Evolutionary conservation across 2,797 vertebrate genomes (phyloP).

Genomic region (Halcyon leucocephala): DNA sequence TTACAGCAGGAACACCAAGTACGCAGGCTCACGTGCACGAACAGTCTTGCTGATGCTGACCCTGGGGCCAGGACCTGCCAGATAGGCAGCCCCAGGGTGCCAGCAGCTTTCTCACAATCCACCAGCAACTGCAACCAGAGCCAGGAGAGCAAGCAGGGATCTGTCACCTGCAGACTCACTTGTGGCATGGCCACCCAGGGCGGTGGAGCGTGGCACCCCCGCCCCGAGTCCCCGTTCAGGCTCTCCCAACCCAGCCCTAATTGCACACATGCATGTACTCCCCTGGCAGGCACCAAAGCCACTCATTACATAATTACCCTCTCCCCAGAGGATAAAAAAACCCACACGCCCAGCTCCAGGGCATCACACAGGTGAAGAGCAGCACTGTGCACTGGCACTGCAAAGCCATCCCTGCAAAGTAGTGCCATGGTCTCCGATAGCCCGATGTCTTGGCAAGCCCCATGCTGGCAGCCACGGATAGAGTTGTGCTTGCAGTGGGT

Average conservation of each 20-base stretch:
- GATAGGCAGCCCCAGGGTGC: background rate
- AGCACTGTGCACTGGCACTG: accelerated
- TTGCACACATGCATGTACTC: background rate
- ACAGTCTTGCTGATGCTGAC: background rate
- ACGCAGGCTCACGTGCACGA: background rate
- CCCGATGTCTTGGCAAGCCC: accelerated
- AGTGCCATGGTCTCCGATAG: accelerated
- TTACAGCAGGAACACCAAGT: accelerated
- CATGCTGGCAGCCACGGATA: accelerated
- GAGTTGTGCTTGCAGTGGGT: background rate
- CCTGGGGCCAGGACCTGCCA: accelerated
- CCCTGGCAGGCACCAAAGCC: background rate
- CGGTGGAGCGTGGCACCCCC: accelerated
- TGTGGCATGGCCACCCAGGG: background rate
- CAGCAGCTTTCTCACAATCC: background rate
- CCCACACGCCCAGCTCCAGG: background rate
- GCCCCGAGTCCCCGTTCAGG: accelerated
- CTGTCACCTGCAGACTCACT: accelerated
- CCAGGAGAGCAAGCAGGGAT: background rate
- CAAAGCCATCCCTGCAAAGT: background rate
- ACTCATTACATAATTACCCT: background rate
- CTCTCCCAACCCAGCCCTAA: background rate
- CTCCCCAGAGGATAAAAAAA: background rate
- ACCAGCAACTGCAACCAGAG: accelerated
- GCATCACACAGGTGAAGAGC: background rate